A percentile compares a stretch with the other conserved stretches of the same genome.
phyloP scores from a whole-genome alignment of 2,888 invertebrate species.

The Agriotes lineatus region DNA sequence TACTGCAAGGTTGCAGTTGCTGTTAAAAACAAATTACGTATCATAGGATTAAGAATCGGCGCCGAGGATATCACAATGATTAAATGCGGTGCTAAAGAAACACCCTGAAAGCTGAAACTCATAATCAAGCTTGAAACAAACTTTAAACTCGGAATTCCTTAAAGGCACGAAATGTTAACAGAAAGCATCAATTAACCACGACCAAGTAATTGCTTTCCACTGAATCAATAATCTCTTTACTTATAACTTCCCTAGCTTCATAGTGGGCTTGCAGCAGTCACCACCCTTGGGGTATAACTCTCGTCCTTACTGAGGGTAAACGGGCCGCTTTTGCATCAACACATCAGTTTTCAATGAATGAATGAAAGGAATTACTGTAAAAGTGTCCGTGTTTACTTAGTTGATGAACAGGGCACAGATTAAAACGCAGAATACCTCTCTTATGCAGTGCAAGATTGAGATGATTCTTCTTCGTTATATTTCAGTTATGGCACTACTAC shows the following conservation, averaged over 20 bases:
- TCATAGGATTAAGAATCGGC: not conserved
- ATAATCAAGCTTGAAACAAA: slow-evolving; percentile 31
- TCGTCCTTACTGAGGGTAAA: slow-evolving; percentile 27
- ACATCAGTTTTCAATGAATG: slow-evolving; percentile 42
- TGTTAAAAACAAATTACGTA: too few species aligned
- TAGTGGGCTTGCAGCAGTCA: not conserved
- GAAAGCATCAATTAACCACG: slow-evolving; percentile 50
- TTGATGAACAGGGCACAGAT: slow-evolving; percentile 54
- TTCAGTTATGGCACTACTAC: too few species aligned
- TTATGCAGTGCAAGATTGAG: too few species aligned
- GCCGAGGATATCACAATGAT: slow-evolving; percentile 21
- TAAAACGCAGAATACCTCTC: slow-evolving; percentile 52
- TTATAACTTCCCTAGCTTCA: slow-evolving; percentile 28
- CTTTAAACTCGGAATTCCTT: slow-evolving; percentile 33
- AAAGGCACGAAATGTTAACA: slow-evolving; percentile 40
- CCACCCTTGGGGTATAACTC: slow-evolving; percentile 1
- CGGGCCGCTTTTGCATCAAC: slow-evolving; percentile 38
- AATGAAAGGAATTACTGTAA: slow-evolving; percentile 49
- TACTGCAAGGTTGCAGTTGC: too few species aligned
- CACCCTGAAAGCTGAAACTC: slow-evolving; percentile 15
- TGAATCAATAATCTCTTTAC: slow-evolving; percentile 43
- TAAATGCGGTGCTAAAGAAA: slow-evolving; percentile 22
- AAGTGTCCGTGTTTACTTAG: slow-evolving; percentile 54
- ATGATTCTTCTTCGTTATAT: too few species aligned
- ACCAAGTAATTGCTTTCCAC: slow-evolving; percentile 49